Percentiles rank a stretch among this genome's conserved stretches.
Conservation (phyloP, 2,113 vertebrate genomes). For the Psophia crepitans region DNA sequence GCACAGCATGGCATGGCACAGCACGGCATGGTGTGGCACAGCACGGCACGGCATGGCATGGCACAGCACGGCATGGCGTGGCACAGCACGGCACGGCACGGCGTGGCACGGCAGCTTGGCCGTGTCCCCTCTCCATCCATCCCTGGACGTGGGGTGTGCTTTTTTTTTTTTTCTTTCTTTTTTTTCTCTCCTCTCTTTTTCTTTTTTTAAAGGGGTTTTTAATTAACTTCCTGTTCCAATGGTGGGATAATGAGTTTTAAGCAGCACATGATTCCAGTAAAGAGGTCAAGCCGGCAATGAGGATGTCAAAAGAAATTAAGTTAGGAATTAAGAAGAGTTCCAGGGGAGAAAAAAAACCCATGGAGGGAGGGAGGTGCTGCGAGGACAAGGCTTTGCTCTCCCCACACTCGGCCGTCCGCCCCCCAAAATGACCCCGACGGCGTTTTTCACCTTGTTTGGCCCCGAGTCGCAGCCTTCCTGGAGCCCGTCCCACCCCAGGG, state of each 20-base stretch:
- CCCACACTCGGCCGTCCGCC: background rate
- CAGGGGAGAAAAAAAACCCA: background rate
- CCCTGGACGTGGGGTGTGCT: background rate
- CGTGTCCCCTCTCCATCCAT: background rate
- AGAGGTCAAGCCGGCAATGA: conserved; percentile 66
- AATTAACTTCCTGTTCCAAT: conserved; percentile 77
- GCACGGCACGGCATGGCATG: too few relatives aligned
- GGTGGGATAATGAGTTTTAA: conserved; percentile 74
- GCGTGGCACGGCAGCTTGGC: background rate
- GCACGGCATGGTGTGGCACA: background rate
- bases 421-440: background rate
- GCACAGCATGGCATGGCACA: too few relatives aligned
- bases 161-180: background rate
- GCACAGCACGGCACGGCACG: background rate
- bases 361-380: background rate
- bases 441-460: background rate
- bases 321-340: conserved; percentile 55
- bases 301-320: conserved; percentile 73
- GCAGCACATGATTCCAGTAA: conserved; percentile 61
- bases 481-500: background rate
- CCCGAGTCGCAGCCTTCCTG: background rate
- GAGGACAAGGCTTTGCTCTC: background rate
- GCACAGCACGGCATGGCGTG: too few relatives aligned
- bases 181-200: background rate
- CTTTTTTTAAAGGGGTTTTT: conserved; percentile 53